Evolutionary conservation across 2,888 invertebrate species (phyloP), one percentile per base, ranked within the genome.

Genomic region (Criorhina ranunculi): DNA sequence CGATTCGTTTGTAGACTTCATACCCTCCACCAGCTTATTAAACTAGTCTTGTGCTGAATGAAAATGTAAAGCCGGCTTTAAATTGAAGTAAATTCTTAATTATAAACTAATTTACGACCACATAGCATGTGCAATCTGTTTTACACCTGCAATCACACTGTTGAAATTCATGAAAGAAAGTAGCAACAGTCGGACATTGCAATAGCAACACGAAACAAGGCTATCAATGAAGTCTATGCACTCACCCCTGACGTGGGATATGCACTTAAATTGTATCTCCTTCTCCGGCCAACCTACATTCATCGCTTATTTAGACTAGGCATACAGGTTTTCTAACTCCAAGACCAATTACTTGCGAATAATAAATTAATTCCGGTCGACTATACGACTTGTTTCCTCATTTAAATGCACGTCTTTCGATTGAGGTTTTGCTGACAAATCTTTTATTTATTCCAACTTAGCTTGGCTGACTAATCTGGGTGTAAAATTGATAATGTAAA

Each of bases 81-180:
- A 11, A 7, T 17, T 62, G 5, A 33, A 44, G 33, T 42, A 6
- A 7, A 51, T 31, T 11, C 9, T 8, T 31, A 35, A 11, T n/a
- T 37, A 57, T 15, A 6, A 19, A 46, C 33, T 33, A 31, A 53
- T 12, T 69, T 46, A 4, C 24, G 1, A 42, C 29, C 51, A n/a
- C n/a, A 9, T 49, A 40, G 0, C 11, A 33, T 51, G 40, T 66
- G 12, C 46, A 29, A 46, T 44, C 51, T 60, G 24, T 44, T 73
- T 44, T 53, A 42, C 60, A 60, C 53, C 42, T 11, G 67, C 40
- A n/a, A 66, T 46, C 19, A 49, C 19, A 49, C 29, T 31, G 44
- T 24, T 42, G 33, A 70, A 49, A 72, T 60, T n/a, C 59, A 60
- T 2, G 49, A 72, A 51, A 59, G 59, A 76, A 69, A 77, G 69